phyloP scores from a whole-genome alignment of 35 echinoderm and acorn worm genomes.

The Patiria miniata region DNA sequence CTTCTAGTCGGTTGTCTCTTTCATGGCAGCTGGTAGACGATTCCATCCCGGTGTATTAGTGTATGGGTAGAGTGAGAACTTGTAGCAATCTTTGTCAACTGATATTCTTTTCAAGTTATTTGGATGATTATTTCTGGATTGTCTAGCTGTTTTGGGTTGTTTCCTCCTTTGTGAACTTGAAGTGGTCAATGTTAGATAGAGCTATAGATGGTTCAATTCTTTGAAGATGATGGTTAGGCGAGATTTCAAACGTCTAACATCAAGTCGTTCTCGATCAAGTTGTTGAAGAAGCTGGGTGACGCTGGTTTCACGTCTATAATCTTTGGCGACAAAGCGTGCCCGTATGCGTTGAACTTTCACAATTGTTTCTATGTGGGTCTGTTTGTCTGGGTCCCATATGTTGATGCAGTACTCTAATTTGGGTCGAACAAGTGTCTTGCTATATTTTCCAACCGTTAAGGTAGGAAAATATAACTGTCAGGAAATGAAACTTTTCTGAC shows the following conservation, averaged over 20 bases:
- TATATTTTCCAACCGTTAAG: too few species aligned
- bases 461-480: too few species aligned
- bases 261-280: not conserved
- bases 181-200: too few species aligned
- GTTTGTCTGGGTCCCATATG: slow-evolving; percentile 29
- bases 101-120: not conserved
- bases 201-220: not conserved
- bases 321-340: slow-evolving; percentile 36
- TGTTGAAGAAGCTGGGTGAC: not conserved
- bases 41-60: not conserved
- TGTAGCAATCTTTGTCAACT: too few species aligned
- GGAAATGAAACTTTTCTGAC: too few species aligned
- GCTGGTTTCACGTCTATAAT: slow-evolving; percentile 25
- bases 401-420: slow-evolving; percentile 20
- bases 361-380: not conserved
- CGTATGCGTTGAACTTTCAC: slow-evolving; percentile 26
- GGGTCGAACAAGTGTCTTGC: slow-evolving; percentile 7
- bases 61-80: too few species aligned
- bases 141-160: too few species aligned
- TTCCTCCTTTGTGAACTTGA: too few species aligned
- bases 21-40: not conserved
- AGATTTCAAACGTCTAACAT: not conserved
- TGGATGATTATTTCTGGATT: not conserved
- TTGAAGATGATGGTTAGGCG: not conserved
- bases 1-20: not conserved